A percentile compares a stretch with the other conserved stretches of the same genome.
Evolutionary conservation across 2,113 vertebrate species (phyloP).

Genomic region (Nothocercus nigrocapillus): DNA sequence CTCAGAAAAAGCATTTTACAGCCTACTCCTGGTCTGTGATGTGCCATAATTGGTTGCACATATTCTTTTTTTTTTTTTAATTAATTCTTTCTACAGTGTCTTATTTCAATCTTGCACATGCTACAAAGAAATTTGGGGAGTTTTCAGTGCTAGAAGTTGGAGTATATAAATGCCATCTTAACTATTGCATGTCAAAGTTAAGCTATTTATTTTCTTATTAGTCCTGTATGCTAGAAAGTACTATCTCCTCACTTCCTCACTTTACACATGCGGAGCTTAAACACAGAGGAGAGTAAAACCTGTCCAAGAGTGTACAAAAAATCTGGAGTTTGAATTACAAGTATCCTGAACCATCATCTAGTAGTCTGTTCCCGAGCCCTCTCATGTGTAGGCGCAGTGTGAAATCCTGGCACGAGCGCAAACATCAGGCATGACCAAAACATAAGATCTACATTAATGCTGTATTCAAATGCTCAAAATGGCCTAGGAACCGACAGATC

Average conservation of each 20-base stretch:
- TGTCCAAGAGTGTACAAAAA: background rate
- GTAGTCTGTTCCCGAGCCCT: background rate
- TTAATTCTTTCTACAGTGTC: background rate
- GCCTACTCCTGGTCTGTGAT: background rate
- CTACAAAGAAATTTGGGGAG: background rate
- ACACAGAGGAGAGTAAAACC: background rate
- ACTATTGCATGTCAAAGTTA: background rate
- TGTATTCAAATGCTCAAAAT: background rate
- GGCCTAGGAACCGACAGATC: background rate
- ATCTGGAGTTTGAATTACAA: background rate
- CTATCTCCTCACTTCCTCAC: background rate
- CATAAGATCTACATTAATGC: background rate
- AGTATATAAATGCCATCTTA: background rate
- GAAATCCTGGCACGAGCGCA: background rate
- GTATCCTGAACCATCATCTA: background rate
- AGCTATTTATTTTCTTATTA: background rate
- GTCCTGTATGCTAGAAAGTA: background rate
- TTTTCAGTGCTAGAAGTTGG: background rate
- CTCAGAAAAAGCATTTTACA: background rate
- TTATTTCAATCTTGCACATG: background rate
- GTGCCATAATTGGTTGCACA: background rate
- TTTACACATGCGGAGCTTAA: background rate
- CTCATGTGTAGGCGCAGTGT: background rate
- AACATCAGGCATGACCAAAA: background rate
- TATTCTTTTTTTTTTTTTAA: background rate